Base-by-base conservation (phyloP, 2,113 vertebrate species). In the Arenaria interpres region DNA sequence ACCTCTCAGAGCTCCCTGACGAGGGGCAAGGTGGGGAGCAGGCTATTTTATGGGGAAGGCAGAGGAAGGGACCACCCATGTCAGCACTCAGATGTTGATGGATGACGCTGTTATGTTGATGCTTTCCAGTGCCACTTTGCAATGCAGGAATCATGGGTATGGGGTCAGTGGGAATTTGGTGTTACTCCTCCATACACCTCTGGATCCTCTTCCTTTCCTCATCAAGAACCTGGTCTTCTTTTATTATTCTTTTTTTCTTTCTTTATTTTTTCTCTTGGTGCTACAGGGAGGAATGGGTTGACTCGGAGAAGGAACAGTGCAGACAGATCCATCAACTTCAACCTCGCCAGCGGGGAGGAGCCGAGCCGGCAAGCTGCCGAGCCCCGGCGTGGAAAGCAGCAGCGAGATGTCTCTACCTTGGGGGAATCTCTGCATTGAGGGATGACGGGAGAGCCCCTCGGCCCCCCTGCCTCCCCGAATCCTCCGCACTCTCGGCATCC, bases 111-210 rank as follows among this genome's bases (percentile, higher is more conserved):
- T 60, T 37, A 33, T 1, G 0, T 0, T 46, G 69, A 17, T 56
- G n/a, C 19, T 53, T 91, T 76, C 63, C 54, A 41, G 43, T 22
- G 43, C 54, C 54, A 12, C 32, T 10, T 11, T 10, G 22, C 39
- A 68, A 32, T 0, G 0, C 30, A 19, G 28, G 24, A 50, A 41
- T 22, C 35, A 30, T 0, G 0, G 43, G 14, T 4, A 62, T 0
- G 5, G 24, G 24, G 28, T n/a, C 27, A 16, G 27, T 1, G 33
- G 32, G 27, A 64, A 68, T 30, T 43, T 32, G 35, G 45, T 0
- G 0, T 51, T 24, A 23, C 24, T 63, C 43, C 43, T 67, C 51
- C 2, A 0, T 6, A 30, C 37, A 41, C 32, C 37, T 45, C 76
- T 60, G 30, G 32, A 82, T 88, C 3, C 25, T 78, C 17, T 23